Evolutionary conservation across 1,140 invertebrate genomes (phyloP).

Genomic region (Euura saliciscinereae): DNA sequence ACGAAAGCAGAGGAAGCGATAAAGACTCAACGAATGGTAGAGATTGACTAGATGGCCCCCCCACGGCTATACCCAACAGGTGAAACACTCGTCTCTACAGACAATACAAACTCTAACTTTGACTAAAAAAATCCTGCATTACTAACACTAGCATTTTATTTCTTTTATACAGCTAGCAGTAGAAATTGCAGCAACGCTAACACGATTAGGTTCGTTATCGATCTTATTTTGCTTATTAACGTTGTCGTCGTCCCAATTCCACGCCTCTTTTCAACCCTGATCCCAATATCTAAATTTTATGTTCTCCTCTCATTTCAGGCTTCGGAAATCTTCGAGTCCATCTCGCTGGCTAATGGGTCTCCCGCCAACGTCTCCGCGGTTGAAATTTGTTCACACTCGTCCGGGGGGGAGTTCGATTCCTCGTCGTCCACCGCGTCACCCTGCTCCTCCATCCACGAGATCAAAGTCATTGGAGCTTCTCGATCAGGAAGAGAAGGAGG

Average conservation of each 20-base stretch:
- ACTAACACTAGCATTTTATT: slow-evolving; percentile 21
- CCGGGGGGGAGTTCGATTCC: slow-evolving; percentile 37
- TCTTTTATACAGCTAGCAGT: slow-evolving; percentile 43
- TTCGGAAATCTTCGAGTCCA: slow-evolving; percentile 70
- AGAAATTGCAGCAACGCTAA: slow-evolving; percentile 29
- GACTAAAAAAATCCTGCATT: not conserved
- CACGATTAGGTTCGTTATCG: slow-evolving; percentile 42
- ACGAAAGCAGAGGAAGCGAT: slow-evolving; percentile 76
- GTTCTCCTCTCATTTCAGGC: slow-evolving; percentile 50
- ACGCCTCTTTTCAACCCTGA: slow-evolving; percentile 14
- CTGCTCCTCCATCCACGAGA: slow-evolving; percentile 33
- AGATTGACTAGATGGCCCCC: slow-evolving; percentile 77
- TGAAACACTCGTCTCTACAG: slow-evolving; percentile 17
- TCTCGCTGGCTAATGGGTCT: slow-evolving; percentile 62
- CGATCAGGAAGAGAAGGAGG: slow-evolving; percentile 36
- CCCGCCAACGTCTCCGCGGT: slow-evolving; percentile 41
- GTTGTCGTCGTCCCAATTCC: not conserved
- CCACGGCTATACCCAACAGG: slow-evolving; percentile 55
- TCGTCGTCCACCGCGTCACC: slow-evolving; percentile 42
- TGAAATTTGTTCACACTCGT: slow-evolving; percentile 45
- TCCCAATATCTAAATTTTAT: slow-evolving; percentile 44
- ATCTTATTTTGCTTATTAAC: no score
- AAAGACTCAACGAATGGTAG: slow-evolving; percentile 64
- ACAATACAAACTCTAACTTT: no score
- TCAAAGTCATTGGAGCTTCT: slow-evolving; percentile 45